These are phyloP conservation scores for Smittia aterrima DNA, from an alignment of 2,888 invertebrate genomes.

Conservation along the genomic window DNA sequence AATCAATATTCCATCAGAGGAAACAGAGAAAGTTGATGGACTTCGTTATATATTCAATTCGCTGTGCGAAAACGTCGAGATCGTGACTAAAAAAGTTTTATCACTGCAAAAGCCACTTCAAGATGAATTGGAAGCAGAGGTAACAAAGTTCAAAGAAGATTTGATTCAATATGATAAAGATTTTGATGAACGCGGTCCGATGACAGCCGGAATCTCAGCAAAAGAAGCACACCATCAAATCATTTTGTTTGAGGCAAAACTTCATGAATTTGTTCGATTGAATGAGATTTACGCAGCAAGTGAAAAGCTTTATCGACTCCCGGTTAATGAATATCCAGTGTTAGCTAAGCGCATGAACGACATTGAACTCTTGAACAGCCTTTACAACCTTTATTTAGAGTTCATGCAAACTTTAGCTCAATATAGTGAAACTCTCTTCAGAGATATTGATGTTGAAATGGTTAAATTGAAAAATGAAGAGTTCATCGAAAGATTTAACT, in stretches of 20 bases:
- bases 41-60: conserved; percentile 74
- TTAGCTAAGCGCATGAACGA: conserved; percentile 77
- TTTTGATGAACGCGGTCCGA: conserved; percentile 76
- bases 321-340: conserved; percentile 78
- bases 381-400: conserved; percentile 73
- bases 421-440: conserved; percentile 82
- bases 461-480: conserved; percentile 77
- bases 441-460: conserved; percentile 75
- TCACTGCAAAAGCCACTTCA: conserved; percentile 74
- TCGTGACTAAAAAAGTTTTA: conserved; percentile 68
- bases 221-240: conserved; percentile 82
- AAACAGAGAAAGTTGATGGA: conserved; percentile 75
- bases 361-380: conserved; percentile 76
- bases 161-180: conserved; percentile 69
- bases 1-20: conserved; percentile 71
- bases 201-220: conserved; percentile 78
- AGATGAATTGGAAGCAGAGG: conserved; percentile 69
- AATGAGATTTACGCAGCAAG: conserved; percentile 81
- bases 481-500: conserved; percentile 82
- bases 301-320: conserved; percentile 80
- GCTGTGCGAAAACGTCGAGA: conserved; percentile 69
- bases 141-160: conserved; percentile 63
- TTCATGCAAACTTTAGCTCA: conserved; percentile 84
- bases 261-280: conserved; percentile 79
- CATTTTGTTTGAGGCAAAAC: conserved; percentile 72